phyloP scores from a whole-genome alignment of 2,888 invertebrate genomes.

The Serripes groenlandicus region DNA sequence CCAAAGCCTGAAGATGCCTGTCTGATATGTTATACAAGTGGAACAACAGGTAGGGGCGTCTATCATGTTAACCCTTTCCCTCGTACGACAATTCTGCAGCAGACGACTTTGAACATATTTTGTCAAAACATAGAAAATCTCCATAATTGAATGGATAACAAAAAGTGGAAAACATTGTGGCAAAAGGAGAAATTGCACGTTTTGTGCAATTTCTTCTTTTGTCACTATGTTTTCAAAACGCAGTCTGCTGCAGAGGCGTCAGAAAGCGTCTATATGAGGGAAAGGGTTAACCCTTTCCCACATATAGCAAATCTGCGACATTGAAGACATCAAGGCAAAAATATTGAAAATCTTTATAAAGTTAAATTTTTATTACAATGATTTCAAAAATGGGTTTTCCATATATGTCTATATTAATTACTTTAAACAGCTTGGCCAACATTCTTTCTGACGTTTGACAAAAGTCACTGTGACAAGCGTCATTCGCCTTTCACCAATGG shows the following conservation, averaged over 20 bases:
- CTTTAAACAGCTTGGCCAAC: too few species aligned
- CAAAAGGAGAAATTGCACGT: not conserved
- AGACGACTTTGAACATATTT: not conserved
- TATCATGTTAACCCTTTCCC: not conserved
- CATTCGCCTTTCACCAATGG: too few species aligned
- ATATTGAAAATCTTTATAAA: too few species aligned
- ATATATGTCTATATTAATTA: too few species aligned
- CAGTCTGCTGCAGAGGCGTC: not conserved
- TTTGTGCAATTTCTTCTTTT: not conserved
- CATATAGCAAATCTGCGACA: too few species aligned
- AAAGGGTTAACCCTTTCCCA: not conserved
- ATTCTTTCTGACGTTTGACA: too few species aligned
- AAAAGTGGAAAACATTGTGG: not conserved
- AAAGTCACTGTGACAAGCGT: too few species aligned
- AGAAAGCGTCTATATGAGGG: not conserved
- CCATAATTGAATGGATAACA: not conserved
- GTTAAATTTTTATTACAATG: too few species aligned
- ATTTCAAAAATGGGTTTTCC: too few species aligned
- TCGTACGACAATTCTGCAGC: not conserved
- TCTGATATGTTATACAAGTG: constrained; percentile 98
- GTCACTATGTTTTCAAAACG: not conserved
- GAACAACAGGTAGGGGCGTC: constrained; percentile 87
- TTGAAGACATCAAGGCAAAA: too few species aligned
- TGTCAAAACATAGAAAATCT: not conserved
- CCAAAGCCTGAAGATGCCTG: constrained; percentile 88